Percentiles rank a stretch among this genome's conserved stretches.
phyloP scores from a whole-genome alignment of 2,888 invertebrate species.

The Nomada fabriciana region DNA sequence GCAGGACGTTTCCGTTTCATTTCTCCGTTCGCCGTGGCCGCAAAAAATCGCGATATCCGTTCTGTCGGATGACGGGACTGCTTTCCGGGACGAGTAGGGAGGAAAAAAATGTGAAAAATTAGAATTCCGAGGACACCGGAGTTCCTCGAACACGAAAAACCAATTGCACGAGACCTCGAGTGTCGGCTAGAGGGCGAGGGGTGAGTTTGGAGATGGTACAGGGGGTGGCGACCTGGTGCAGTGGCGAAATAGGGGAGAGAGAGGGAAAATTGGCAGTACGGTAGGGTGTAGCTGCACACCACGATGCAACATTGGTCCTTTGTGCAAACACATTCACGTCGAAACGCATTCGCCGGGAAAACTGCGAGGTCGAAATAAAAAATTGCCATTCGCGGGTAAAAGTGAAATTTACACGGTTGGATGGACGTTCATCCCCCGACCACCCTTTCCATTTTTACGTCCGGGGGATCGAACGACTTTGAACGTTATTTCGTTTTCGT shows the following conservation, averaged over 20 bases:
- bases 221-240: conserved; percentile 25
- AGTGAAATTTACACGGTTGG: conserved; percentile 67
- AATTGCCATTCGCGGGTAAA: conserved; percentile 42
- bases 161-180: conserved; percentile 75
- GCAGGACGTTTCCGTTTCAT: conserved; percentile 49
- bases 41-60: conserved; percentile 48
- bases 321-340: conserved; percentile 66
- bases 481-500: not conserved
- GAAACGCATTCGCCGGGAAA: conserved; percentile 53
- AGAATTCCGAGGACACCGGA: conserved; percentile 75
- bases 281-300: conserved; percentile 29
- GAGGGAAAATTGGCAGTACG: conserved; percentile 36
- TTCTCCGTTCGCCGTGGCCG: not conserved
- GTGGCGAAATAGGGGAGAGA: conserved; percentile 17
- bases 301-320: conserved; percentile 68
- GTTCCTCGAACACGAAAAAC: conserved; percentile 75
- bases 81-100: conserved; percentile 43
- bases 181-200: conserved; percentile 7
- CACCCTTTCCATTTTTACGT: not conserved
- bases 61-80: conserved; percentile 52
- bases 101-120: conserved; percentile 74
- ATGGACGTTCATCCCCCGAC: not conserved
- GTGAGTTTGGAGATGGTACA: not conserved
- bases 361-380: conserved; percentile 35
- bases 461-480: conserved; percentile 5